phyloP scores from a whole-genome alignment of 2,113 vertebrate species.

The Alosa alosa region DNA sequence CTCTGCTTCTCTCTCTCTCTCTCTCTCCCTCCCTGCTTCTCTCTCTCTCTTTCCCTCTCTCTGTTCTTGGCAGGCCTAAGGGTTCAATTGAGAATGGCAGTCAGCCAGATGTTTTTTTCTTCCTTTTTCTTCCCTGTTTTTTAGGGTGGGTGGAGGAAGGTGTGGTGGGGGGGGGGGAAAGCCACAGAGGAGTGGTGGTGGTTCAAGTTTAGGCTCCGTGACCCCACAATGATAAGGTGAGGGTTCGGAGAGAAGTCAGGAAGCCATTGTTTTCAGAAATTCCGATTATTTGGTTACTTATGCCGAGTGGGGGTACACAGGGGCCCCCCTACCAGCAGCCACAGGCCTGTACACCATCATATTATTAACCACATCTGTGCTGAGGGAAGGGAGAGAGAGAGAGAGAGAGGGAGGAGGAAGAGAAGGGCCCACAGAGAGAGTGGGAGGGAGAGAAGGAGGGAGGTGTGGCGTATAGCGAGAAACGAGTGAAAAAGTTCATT shows the following conservation, averaged over 20 bases:
- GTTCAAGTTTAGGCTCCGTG: conserved; percentile 70
- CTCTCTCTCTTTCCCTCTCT: neutral
- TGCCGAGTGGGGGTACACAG: conserved; percentile 50
- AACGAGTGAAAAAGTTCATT: conserved; percentile 47
- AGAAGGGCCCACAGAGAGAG: neutral
- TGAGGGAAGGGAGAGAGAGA: conserved; percentile 31
- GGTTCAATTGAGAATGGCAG: conserved; percentile 65
- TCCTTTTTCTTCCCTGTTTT: neutral
- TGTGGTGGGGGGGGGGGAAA: neutral
- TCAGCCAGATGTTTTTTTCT: conserved; percentile 49
- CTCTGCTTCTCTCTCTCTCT: conserved; percentile 20
- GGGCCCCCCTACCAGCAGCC: conserved; percentile 33
- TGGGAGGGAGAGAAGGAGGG: neutral
- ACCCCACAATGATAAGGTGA: conserved; percentile 68
- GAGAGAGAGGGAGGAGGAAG: neutral
- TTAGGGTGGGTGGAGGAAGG: neutral
- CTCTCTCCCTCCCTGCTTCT: conserved; percentile 2
- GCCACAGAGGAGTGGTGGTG: conserved; percentile 20
- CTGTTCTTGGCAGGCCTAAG: conserved; percentile 45
- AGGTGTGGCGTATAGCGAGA: conserved; percentile 16
- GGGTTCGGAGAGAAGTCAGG: conserved; percentile 70
- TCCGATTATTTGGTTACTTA: conserved; percentile 76
- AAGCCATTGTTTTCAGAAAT: conserved; percentile 76
- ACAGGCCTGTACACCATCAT: conserved; percentile 63
- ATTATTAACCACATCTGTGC: conserved; percentile 67